A percentile compares a stretch with the other conserved stretches of the same genome.
phyloP scores from a whole-genome alignment of 2,113 vertebrate genomes.

The Ictalurus furcatus region DNA sequence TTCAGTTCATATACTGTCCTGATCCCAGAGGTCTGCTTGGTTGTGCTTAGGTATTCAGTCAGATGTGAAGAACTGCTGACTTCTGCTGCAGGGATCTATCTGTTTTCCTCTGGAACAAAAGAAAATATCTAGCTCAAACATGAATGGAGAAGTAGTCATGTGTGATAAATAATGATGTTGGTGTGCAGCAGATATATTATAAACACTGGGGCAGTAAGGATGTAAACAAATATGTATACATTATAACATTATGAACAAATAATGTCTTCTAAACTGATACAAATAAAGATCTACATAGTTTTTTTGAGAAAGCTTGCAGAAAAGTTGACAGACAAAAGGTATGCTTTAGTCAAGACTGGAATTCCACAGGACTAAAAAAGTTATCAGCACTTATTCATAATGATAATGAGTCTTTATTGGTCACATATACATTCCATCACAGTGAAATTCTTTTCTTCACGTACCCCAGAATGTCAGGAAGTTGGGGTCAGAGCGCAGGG shows the following conservation, averaged over 20 bases:
- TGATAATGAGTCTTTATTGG: too few species aligned
- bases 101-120: conserved; percentile 63
- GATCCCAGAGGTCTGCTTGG: conserved; percentile 67
- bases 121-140: not conserved
- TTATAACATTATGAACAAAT: not conserved
- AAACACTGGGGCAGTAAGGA: not conserved
- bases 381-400: too few species aligned
- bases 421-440: too few species aligned
- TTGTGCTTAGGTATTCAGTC: conserved; percentile 66
- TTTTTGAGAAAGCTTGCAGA: not conserved
- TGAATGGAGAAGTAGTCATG: not conserved
- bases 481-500: too few species aligned
- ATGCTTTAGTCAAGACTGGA: not conserved
- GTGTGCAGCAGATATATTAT: not conserved
- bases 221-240: not conserved
- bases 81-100: conserved; percentile 64
- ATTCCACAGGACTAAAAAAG: not conserved
- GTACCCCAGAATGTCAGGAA: too few species aligned
- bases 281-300: too few species aligned
- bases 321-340: too few species aligned
- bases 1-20: conserved; percentile 73
- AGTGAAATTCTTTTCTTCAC: too few species aligned
- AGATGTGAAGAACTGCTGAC: conserved; percentile 61
- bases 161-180: not conserved
- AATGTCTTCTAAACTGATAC: not conserved